phyloP scores from a whole-genome alignment of 1,140 invertebrate species.

The Tachypleus tridentatus region DNA sequence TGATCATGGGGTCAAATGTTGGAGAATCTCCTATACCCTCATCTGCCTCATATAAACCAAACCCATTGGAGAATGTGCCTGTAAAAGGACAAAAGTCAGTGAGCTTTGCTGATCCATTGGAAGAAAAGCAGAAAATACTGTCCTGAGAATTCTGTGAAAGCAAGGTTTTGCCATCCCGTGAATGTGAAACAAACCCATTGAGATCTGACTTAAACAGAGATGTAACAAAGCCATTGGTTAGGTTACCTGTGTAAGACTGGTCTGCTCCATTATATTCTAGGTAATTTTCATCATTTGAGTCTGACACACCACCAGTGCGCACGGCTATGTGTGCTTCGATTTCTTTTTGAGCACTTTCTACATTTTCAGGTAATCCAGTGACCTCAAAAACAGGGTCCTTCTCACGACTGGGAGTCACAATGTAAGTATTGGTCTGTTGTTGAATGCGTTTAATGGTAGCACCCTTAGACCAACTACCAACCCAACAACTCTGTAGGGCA shows the following conservation, averaged over 20 bases:
- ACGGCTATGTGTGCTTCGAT: slow-evolving; percentile 97
- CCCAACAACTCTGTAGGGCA: slow-evolving; percentile 95
- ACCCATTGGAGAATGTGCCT: not conserved
- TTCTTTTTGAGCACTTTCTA: slow-evolving; percentile 85
- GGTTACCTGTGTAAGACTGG: no score
- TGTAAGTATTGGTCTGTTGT: slow-evolving; percentile 98
- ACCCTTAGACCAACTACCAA: slow-evolving; percentile 95
- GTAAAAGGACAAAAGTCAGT: slow-evolving; percentile 3
- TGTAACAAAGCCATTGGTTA: no score
- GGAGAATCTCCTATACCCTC: slow-evolving; percentile 38
- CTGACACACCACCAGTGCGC: slow-evolving; percentile 57
- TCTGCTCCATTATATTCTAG: no score
- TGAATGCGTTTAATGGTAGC: slow-evolving; percentile 99
- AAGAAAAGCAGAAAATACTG: slow-evolving; percentile 2
- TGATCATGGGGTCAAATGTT: slow-evolving; percentile 34
- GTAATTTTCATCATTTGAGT: no score
- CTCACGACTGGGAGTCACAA: slow-evolving; percentile 94
- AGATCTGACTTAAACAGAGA: no score
- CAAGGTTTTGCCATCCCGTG: no score
- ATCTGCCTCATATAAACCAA: slow-evolving; percentile 32
- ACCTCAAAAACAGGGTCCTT: slow-evolving; percentile 99
- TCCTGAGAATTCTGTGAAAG: not conserved
- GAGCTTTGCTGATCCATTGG: not conserved
- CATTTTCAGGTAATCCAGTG: slow-evolving; percentile 90
- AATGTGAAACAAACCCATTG: no score